Percentiles rank a stretch among this genome's conserved stretches.
These are phyloP conservation scores for Artemia franciscana DNA, from an alignment of 1,140 invertebrate genomes.

Conservation along the genomic window DNA sequence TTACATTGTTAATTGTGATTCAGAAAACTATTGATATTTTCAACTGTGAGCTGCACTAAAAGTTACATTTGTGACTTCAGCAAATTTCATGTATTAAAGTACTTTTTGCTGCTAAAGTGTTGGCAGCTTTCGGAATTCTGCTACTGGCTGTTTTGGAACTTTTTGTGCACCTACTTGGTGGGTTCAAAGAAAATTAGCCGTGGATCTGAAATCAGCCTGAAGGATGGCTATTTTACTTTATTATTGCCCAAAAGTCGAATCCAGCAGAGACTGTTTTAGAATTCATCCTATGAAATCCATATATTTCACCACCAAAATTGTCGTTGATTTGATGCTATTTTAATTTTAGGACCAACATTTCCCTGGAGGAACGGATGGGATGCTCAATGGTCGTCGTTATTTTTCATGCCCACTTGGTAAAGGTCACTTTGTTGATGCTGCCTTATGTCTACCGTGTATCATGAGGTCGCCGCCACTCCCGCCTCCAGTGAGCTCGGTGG, in stretches of 20 bases:
- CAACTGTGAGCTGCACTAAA: no score
- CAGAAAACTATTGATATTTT: no score
- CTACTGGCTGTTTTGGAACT: no score
- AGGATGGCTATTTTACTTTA: background rate
- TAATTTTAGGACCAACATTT: conserved; percentile 39
- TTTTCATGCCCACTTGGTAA: conserved; percentile 42
- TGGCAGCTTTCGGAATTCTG: no score
- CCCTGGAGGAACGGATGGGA: conserved; percentile 43
- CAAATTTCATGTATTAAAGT: no score
- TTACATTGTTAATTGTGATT: no score
- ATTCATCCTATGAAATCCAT: background rate
- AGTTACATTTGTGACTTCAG: no score
- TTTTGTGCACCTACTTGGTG: background rate
- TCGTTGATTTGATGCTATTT: background rate
- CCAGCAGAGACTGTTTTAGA: background rate
- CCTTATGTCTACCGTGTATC: background rate
- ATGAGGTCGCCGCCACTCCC: background rate
- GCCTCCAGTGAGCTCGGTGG: background rate
- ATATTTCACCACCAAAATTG: background rate
- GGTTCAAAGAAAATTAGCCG: background rate
- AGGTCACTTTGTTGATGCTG: conserved; percentile 38
- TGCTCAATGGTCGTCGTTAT: conserved; percentile 37
- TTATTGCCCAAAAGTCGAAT: background rate
- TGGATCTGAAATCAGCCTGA: background rate
- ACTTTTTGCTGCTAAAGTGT: no score